These are phyloP conservation scores for Chaetodon trifasciatus DNA, from an alignment of 2,797 vertebrate species.

Conservation along the genomic window DNA sequence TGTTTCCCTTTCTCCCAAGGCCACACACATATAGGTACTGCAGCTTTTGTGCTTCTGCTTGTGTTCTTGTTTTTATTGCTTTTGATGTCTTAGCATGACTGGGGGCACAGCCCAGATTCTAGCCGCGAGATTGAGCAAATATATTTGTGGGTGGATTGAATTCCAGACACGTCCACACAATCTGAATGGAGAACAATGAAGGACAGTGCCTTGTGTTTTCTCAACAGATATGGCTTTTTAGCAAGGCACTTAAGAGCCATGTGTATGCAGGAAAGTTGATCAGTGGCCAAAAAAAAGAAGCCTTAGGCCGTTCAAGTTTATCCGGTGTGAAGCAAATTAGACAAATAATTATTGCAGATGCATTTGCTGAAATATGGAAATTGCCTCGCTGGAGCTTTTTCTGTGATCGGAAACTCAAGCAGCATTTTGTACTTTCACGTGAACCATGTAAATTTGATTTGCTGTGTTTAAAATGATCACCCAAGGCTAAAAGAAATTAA, in stretches of 20 bases:
- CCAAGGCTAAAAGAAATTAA: slow-evolving; percentile 37
- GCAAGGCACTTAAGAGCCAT: background rate
- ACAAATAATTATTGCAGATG: slow-evolving; percentile 37
- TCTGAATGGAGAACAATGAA: background rate
- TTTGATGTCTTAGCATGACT: slow-evolving; percentile 23
- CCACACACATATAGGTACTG: background rate
- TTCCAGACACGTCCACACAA: slow-evolving; percentile 2
- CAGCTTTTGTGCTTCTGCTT: slow-evolving; percentile 25
- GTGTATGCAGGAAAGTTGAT: background rate
- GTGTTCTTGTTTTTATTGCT: slow-evolving; percentile 29
- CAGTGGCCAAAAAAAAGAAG: background rate
- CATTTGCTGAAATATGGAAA: slow-evolving; percentile 45
- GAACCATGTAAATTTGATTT: slow-evolving; percentile 56
- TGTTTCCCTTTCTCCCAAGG: slow-evolving; percentile 22
- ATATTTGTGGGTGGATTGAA: slow-evolving; percentile 29
- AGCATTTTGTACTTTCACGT: slow-evolving; percentile 46
- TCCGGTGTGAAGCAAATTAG: slow-evolving; percentile 23
- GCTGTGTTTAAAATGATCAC: slow-evolving; percentile 43
- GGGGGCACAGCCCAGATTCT: background rate
- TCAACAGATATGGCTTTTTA: background rate
- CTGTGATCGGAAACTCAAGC: slow-evolving; percentile 37
- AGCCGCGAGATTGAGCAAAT: slow-evolving; percentile 26
- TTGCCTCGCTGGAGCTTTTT: slow-evolving; percentile 18
- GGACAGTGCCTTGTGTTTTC: background rate
- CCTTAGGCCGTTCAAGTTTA: slow-evolving; percentile 14